Base-by-base conservation (phyloP, 2,888 invertebrate genomes). In the Petrolisthes cinctipes region DNA sequence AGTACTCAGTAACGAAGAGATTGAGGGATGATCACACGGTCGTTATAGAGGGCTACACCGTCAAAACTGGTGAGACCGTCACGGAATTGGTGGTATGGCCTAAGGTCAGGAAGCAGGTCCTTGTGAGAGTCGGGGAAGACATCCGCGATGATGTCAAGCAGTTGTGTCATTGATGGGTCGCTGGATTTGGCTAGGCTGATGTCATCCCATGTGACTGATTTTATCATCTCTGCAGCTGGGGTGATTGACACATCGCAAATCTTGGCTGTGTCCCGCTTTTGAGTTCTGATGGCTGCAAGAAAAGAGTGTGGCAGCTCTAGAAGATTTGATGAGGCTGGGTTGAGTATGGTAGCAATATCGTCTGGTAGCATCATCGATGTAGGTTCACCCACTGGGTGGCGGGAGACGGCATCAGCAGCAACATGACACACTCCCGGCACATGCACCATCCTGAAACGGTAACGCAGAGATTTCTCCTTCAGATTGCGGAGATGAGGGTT, bases 381-480 rank as follows among this genome's bases (percentile, higher is more conserved):
- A 7, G 61, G 83, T 5, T 76, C 83, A 20, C 76, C 75, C 6
- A 75, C 3, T 4, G 83, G 79, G 23, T n/a, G 53, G 4, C 78
- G 7, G 11, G 53, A 68, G 3, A 53, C 20, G 1, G 68, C 85
- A 80, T 79, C 85, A 23, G 81, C 23, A 23, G 68, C 80, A 14
- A 6, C 20, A 23, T 82, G 85, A 4, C 57, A 23, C 14, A 37
- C 5, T 14, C 79, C 85, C 1, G 66, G 81, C 20, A 79, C 61
- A 66, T 85, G 79, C 51, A 68, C 68, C 14, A 83, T 78, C 17
- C 17, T 51, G 78, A 76, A 87, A 5, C 51, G 5, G 51, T 87
- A 83, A 17, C 83, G 61, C 37, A 87, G 53, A n/a, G 53, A 23
- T 83, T 51, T 83, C 61, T 83, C 66, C 66, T 83, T 83, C 1